Evolutionary conservation across 2,797 vertebrate genomes (phyloP).

Genomic region (Coranthus polyacanthus): DNA sequence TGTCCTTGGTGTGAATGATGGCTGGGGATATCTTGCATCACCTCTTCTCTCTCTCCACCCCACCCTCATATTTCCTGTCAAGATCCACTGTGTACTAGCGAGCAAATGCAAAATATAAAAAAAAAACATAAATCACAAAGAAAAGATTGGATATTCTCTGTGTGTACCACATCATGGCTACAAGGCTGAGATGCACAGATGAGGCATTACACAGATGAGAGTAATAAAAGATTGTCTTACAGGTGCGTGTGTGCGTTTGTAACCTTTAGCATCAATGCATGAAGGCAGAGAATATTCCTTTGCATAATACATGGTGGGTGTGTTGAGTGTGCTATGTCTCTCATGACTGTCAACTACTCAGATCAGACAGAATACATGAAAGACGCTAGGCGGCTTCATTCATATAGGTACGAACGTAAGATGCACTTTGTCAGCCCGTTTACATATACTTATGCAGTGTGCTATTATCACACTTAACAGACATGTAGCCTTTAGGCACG

Average conservation of each 20-base stretch:
- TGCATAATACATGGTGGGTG: conserved; percentile 28
- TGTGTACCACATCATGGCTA: background rate
- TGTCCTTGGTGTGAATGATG: conserved; percentile 17
- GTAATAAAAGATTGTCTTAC: background rate
- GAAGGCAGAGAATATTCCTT: conserved; percentile 12
- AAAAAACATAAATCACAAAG: background rate
- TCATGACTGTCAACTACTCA: conserved; percentile 19
- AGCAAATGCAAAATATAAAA: background rate
- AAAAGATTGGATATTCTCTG: background rate
- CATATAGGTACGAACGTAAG: conserved; percentile 2
- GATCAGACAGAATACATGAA: conserved; percentile 41
- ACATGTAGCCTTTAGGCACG: background rate
- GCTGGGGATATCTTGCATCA: background rate
- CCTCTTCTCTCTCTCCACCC: too few relatives aligned
- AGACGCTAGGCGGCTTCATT: conserved; percentile 3
- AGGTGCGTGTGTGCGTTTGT: background rate
- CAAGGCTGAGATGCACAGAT: background rate
- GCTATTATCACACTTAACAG: conserved; percentile 5
- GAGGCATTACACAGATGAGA: background rate
- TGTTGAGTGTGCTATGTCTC: conserved; percentile 21
- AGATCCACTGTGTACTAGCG: background rate
- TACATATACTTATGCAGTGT: background rate
- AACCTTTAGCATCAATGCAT: conserved; percentile 4
- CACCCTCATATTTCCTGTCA: background rate
- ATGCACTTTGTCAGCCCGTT: background rate